Percentiles rank a stretch among this genome's conserved stretches.
These are phyloP conservation scores for Percopsis omiscomaycus DNA, from an alignment of 2,797 vertebrate genomes.

Conservation along the genomic window DNA sequence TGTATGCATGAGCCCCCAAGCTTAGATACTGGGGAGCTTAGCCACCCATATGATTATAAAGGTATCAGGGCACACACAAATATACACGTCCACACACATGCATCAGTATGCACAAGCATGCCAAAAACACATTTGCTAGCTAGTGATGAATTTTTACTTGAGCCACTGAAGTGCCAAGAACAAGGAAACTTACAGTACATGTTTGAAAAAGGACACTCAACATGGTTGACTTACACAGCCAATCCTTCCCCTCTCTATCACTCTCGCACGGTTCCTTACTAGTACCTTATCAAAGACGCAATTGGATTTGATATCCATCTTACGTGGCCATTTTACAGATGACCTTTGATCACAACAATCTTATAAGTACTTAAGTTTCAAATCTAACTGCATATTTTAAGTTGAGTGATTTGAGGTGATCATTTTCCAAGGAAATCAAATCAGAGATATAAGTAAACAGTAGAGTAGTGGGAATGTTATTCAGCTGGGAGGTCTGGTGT, in stretches of 20 bases:
- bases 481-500: too few relatives aligned
- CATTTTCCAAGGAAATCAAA: constrained; percentile 7
- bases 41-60: constrained; percentile 40
- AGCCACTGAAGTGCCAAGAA: constrained; percentile 15
- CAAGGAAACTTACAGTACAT: constrained; percentile 8
- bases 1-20: constrained; percentile 28
- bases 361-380: constrained; percentile 23
- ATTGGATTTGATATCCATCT: constrained; percentile 28
- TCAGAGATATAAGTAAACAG: constrained; percentile 10
- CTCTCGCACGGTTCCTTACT: background rate
- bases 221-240: background rate
- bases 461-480: too few relatives aligned
- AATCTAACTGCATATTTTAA: constrained; percentile 9
- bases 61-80: background rate
- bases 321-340: constrained; percentile 4
- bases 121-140: too few relatives aligned
- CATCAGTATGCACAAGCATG: too few relatives aligned
- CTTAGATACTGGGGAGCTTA: constrained; percentile 38
- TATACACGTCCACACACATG: background rate
- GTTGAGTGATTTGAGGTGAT: constrained; percentile 21
- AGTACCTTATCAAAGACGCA: constrained; percentile 15
- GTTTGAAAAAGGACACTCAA: constrained; percentile 18
- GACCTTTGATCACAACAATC: constrained; percentile 19
- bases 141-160: constrained; percentile 17
- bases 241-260: background rate